Evolutionary conservation across 2,113 vertebrate species (phyloP).

Genomic region (Oreochromis niloticus): DNA sequence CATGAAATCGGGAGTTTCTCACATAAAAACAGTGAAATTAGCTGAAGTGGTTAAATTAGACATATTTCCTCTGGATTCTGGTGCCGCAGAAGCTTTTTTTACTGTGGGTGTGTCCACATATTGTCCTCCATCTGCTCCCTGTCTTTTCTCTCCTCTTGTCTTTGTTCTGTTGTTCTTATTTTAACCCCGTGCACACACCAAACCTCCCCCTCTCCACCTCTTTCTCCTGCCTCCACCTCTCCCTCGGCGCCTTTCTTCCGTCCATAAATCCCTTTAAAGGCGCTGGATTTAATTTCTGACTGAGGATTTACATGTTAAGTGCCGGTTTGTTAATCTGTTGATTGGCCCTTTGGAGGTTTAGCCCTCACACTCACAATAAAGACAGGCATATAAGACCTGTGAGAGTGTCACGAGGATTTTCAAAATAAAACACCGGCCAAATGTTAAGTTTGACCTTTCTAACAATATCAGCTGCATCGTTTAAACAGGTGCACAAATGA

Average conservation of each 20-base stretch:
- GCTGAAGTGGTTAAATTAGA: background rate
- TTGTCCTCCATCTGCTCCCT: background rate
- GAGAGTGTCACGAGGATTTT: background rate
- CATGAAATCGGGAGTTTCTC: background rate
- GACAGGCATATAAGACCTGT: background rate
- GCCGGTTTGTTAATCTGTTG: background rate
- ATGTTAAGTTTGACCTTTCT: background rate
- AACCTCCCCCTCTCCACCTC: background rate
- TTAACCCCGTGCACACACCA: background rate
- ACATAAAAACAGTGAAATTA: background rate
- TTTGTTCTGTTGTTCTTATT: background rate
- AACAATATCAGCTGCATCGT: background rate
- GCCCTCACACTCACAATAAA: background rate
- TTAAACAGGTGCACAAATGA: rapidly evolving
- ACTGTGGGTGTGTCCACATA: background rate
- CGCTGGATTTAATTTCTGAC: background rate
- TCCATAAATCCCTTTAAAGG: background rate
- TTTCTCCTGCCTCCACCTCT: background rate
- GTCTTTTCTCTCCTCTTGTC: background rate
- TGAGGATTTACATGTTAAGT: background rate
- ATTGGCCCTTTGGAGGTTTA: background rate
- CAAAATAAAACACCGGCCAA: background rate
- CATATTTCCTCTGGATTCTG: background rate
- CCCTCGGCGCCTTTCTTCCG: background rate
- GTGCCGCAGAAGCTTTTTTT: background rate